phyloP scores from a whole-genome alignment of 2,113 vertebrate species.

The Sardina pilchardus region DNA sequence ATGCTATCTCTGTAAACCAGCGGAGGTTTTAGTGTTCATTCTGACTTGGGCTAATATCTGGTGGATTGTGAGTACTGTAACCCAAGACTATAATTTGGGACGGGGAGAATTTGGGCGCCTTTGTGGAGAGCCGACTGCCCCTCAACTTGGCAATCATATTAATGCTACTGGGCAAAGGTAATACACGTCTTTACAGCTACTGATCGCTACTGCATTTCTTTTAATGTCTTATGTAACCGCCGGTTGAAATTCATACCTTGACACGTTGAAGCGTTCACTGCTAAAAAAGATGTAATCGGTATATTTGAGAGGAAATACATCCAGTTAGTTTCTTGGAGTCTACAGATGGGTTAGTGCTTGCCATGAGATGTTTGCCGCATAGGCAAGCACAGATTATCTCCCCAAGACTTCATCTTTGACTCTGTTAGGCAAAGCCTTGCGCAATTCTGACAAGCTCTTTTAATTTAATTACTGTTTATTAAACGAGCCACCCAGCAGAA shows the following conservation, averaged over 20 bases:
- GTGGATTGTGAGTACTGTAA: constrained; percentile 15
- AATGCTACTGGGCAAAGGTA: constrained; percentile 11
- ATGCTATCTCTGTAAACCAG: background rate
- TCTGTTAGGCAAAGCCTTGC: background rate
- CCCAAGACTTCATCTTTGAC: constrained; percentile 1
- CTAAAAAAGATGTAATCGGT: background rate
- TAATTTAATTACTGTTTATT: background rate
- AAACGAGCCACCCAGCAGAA: background rate
- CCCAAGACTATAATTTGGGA: constrained; percentile 9
- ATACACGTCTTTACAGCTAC: constrained; percentile 8
- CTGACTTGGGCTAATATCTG: background rate
- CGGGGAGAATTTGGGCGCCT: constrained; percentile 19
- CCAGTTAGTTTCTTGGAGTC: constrained; percentile 6
- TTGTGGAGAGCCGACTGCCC: constrained; percentile 27
- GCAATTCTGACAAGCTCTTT: background rate
- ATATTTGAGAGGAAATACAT: background rate
- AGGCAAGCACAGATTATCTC: constrained; percentile 5
- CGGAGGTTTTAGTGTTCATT: background rate
- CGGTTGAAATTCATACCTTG: background rate
- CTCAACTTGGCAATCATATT: constrained; percentile 10
- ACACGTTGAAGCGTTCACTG: background rate
- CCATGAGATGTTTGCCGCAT: constrained; percentile 22
- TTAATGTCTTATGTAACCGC: background rate
- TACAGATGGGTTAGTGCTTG: background rate
- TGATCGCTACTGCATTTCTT: background rate